Percentiles rank a stretch among this genome's conserved stretches.
Conservation (phyloP, 2,113 vertebrate species). For the Neopipo cinnamomea region DNA sequence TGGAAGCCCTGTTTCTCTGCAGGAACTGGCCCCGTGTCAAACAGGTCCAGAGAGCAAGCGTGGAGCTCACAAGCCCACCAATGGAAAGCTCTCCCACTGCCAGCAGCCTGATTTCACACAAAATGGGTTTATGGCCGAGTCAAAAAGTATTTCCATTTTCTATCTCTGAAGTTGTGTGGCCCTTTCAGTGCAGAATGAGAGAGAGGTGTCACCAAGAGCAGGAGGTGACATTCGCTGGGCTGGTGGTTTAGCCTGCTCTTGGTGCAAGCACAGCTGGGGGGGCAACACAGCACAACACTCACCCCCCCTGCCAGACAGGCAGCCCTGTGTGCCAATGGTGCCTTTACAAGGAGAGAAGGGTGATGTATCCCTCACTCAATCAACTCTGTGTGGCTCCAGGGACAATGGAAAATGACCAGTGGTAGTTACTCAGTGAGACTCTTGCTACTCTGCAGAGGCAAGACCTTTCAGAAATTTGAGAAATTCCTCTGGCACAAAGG, state of each 20-base stretch:
- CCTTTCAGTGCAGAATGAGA: not conserved
- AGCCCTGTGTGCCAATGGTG: not conserved
- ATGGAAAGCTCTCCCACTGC: not conserved
- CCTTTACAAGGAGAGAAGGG: not conserved
- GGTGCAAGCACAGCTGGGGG: not conserved
- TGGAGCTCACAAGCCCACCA: not conserved
- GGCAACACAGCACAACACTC: fast-evolving
- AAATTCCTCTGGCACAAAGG: not conserved
- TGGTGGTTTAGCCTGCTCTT: too few relatives aligned
- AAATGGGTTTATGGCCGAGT: not conserved
- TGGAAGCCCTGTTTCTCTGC: not conserved
- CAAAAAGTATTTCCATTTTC: not conserved
- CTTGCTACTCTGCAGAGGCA: not conserved
- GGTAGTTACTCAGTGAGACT: not conserved
- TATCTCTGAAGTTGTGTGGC: not conserved
- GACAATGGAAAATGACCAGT: not conserved
- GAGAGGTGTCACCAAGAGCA: not conserved
- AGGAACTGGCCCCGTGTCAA: not conserved
- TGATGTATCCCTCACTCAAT: not conserved
- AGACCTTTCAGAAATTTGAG: not conserved
- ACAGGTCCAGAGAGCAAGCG: not conserved
- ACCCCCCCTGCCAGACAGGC: not conserved
- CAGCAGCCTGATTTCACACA: not conserved
- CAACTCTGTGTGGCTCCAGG: not conserved
- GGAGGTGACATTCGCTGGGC: not conserved